Conservation (phyloP, 2,113 vertebrate genomes). For the Seriola quinqueradiata region DNA sequence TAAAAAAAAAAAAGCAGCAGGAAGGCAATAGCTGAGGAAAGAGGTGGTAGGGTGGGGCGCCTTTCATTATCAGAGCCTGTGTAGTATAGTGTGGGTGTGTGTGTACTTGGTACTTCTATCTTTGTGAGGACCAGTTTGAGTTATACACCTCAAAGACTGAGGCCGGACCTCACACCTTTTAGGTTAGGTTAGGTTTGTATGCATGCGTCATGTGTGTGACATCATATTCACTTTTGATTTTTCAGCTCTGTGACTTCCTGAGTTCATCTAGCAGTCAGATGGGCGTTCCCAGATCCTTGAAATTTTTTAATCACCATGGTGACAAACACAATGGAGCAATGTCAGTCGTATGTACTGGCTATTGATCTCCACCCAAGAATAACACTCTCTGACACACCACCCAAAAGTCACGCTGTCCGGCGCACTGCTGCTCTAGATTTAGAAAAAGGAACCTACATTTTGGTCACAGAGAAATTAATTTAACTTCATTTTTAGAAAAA, state of each 20-base stretch:
- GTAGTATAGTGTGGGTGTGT: too few species aligned
- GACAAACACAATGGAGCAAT: neutral
- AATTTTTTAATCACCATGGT: constrained; percentile 48
- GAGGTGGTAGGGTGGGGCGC: neutral
- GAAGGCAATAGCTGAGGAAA: constrained; percentile 48
- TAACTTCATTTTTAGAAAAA: too few species aligned
- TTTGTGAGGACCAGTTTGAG: too few species aligned
- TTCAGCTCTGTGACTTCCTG: constrained; percentile 35
- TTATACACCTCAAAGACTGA: too few species aligned
- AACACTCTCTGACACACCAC: neutral
- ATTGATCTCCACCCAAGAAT: constrained; percentile 19
- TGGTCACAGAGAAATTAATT: neutral
- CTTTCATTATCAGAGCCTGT: neutral
- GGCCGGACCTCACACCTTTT: too few species aligned
- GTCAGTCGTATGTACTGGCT: constrained; percentile 6
- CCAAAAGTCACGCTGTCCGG: neutral
- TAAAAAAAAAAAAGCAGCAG: constrained; percentile 1
- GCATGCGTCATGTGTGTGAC: neutral
- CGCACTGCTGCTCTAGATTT: neutral
- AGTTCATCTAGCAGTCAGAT: constrained; percentile 43
- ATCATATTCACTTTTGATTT: constrained; percentile 10
- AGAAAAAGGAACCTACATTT: neutral
- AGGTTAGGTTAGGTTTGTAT: too few species aligned
- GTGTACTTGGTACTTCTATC: too few species aligned
- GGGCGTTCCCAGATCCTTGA: constrained; percentile 22